A percentile compares a stretch with the other conserved stretches of the same genome.
These are phyloP conservation scores for Eospalax fontanierii DNA, from an alignment of 2,797 vertebrate species.

Conservation along the genomic window DNA sequence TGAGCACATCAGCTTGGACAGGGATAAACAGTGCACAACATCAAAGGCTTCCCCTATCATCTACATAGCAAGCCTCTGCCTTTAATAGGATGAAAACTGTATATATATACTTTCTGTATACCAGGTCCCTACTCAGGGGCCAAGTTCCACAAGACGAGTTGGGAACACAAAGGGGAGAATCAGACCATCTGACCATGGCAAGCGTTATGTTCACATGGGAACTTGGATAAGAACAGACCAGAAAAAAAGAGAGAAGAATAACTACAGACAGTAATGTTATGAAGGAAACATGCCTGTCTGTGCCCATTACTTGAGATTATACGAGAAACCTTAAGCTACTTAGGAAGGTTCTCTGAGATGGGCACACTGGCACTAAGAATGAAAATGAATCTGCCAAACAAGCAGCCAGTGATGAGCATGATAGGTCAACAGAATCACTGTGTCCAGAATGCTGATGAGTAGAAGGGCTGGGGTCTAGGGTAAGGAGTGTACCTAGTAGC, in stretches of 20 bases:
- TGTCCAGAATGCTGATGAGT: neutral
- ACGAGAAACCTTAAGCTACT: neutral
- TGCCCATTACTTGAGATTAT: neutral
- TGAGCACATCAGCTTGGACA: neutral
- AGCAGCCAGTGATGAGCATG: neutral
- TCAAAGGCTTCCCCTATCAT: neutral
- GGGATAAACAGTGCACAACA: slow-evolving; percentile 3
- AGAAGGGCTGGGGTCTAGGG: neutral
- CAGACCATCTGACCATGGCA: neutral
- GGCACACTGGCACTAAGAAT: neutral
- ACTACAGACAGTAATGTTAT: neutral
- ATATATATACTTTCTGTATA: neutral
- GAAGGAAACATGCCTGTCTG: neutral
- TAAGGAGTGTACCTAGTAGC: neutral
- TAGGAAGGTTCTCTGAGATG: neutral
- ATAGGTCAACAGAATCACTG: neutral
- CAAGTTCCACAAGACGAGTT: neutral
- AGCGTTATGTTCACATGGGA: neutral
- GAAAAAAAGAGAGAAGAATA: neutral
- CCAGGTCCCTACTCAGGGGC: neutral
- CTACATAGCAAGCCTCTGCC: neutral
- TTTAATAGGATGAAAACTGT: neutral
- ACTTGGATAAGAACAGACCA: neutral
- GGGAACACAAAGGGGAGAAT: neutral
- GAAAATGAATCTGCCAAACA: neutral